Conservation (phyloP, 1,140 invertebrate species). For the Sitophilus oryzae region DNA sequence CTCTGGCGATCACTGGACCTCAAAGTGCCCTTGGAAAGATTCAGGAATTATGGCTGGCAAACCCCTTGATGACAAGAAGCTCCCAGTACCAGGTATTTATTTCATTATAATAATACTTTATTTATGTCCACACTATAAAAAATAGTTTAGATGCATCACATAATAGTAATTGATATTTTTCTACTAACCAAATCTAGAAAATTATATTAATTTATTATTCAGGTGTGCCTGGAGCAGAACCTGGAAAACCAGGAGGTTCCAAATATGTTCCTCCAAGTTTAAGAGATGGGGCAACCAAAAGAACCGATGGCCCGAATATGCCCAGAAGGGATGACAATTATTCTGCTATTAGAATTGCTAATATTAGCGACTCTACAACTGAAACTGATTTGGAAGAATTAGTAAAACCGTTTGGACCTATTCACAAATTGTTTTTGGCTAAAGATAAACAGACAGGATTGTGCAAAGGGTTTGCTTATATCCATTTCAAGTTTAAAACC, state of each 20-base stretch:
- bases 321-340: constrained; percentile 72
- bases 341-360: constrained; percentile 92
- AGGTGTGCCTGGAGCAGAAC: constrained; percentile 37
- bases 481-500: constrained; percentile 84
- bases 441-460: constrained; percentile 75
- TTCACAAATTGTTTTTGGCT: constrained; percentile 82
- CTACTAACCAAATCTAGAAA: neutral
- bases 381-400: constrained; percentile 94
- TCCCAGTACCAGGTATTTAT: constrained; percentile 13
- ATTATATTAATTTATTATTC: constrained; percentile 1
- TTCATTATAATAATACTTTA: neutral
- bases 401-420: constrained; percentile 84
- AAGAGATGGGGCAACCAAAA: constrained; percentile 70
- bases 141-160: too few species aligned
- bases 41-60: constrained; percentile 64
- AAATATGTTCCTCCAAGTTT: constrained; percentile 84
- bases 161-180: neutral
- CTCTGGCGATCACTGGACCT: constrained; percentile 95
- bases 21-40: constrained; percentile 95
- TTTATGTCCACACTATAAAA: too few species aligned
- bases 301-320: constrained; percentile 67
- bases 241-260: constrained; percentile 45
- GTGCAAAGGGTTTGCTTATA: constrained; percentile 95
- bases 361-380: constrained; percentile 92
- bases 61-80: constrained; percentile 44